Evolutionary conservation across 2,113 vertebrate species (phyloP).

Genomic region (Corythoichthys haematopterus): DNA sequence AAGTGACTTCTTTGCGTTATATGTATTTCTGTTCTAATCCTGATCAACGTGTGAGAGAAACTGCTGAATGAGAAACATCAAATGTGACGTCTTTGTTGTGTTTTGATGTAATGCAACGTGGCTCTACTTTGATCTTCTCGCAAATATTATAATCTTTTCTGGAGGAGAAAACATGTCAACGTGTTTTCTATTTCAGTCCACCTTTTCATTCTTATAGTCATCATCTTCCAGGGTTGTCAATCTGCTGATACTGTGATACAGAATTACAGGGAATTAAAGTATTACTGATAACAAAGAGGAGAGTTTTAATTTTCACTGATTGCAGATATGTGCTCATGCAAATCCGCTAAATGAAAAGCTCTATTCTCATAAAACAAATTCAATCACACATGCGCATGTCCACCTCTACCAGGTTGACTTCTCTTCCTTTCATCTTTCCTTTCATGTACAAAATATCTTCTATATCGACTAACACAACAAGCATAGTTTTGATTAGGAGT

Average conservation of each 20-base stretch:
- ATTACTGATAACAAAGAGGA: not conserved
- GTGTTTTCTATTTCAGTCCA: not conserved
- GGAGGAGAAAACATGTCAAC: not conserved
- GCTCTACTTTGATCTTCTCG: constrained; percentile 22
- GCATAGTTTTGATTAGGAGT: too few species aligned
- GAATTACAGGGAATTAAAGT: constrained; percentile 5
- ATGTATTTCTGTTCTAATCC: not conserved
- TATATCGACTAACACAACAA: too few species aligned
- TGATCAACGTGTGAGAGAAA: not conserved
- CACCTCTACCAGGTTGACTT: too few species aligned
- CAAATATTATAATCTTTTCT: constrained; percentile 10
- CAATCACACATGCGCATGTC: too few species aligned
- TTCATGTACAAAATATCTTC: too few species aligned
- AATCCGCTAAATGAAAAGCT: not conserved
- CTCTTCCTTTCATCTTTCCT: too few species aligned
- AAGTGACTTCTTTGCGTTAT: not conserved
- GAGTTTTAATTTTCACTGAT: not conserved
- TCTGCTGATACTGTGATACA: constrained; percentile 16
- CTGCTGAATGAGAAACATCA: constrained; percentile 7
- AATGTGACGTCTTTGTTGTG: not conserved
- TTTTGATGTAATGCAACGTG: not conserved
- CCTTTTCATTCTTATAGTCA: not conserved
- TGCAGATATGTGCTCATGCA: not conserved
- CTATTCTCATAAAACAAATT: too few species aligned
- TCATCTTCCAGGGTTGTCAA: constrained; percentile 2